Evolutionary conservation across 2,113 vertebrate genomes (phyloP).

Genomic region (Proteles cristata): DNA sequence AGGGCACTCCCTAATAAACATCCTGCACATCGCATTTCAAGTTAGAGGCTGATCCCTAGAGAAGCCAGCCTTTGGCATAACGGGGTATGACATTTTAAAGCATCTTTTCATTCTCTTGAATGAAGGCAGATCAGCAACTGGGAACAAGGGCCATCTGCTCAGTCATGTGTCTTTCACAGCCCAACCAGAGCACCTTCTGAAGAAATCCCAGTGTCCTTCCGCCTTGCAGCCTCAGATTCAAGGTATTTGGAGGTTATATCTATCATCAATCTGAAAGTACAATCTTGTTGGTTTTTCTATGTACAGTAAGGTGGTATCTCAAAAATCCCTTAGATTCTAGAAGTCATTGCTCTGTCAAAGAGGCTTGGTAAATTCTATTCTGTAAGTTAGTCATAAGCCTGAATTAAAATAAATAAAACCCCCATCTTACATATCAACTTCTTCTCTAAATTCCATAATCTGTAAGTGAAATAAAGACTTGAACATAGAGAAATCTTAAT

Average conservation of each 20-base stretch:
- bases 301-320: not conserved
- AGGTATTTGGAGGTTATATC: not conserved
- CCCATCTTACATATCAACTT: not conserved
- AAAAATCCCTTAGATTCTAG: not conserved
- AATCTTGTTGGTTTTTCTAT: not conserved
- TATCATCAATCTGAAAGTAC: not conserved
- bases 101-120: not conserved
- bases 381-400: not conserved
- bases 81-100: not conserved
- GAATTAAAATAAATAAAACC: conserved; percentile 24
- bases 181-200: not conserved
- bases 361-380: not conserved
- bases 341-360: not conserved
- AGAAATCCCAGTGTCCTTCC: not conserved
- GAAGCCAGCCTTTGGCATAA: not conserved
- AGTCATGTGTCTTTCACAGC: not conserved
- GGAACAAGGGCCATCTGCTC: not conserved
- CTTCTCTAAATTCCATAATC: not conserved
- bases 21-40: not conserved
- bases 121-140: not conserved
- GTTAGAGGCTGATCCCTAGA: not conserved
- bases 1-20: not conserved
- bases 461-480: not conserved
- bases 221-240: not conserved
- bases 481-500: not conserved